Base-by-base conservation (phyloP, 2,888 invertebrate genomes). In the Spatulosminthurus flaviceps region DNA sequence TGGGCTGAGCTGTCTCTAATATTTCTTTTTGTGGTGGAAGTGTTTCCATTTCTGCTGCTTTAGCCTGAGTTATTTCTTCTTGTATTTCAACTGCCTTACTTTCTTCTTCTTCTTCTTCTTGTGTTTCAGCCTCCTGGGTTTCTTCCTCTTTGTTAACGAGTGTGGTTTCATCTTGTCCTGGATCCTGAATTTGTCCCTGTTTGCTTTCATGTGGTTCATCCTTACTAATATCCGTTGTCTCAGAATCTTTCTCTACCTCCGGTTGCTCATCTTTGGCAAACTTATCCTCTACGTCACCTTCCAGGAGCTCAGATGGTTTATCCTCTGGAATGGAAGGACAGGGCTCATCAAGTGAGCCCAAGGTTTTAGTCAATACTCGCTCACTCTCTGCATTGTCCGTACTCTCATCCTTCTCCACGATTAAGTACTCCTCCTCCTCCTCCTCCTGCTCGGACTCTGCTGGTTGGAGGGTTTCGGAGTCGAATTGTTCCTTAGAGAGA, bases 361-460 rank as follows among this genome's bases (percentile, higher is more conserved):
- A n/a, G 4, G 60, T 28, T 22, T 70, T 70, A 29, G 70, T n/a
- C n/a, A 70, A 41, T 9, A 70, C 28, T 4, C 41, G 34, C 42
- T 70, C 70, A 42, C 70, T 70, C 34, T 70, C 60, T 0, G 21
- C 73, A 73, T 73, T 73, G 61, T 73, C 73, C 19, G 73, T 60
- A 1, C 51, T 64, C 77, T 84, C 84, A 64, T 84, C 84, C 51
- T 84, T 85, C 70, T 85, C 85, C 26, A 85, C 83, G 16, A 85
- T 83, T 16, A 85, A 79, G 77, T 85, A 85, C 60, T 85, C 85
- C 22, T 85, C 85, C 28, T 86, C 85, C 66, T 86, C 85, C 34
- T 86, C 85, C 7, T 83, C 84, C 69, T 82, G 81, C 60, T 79
- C 82, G 26, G 81, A 80, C 21, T 79, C 80, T 16, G 41, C 26